Conservation (phyloP, 2,113 vertebrate genomes). For the Gopherus flavomarginatus region DNA sequence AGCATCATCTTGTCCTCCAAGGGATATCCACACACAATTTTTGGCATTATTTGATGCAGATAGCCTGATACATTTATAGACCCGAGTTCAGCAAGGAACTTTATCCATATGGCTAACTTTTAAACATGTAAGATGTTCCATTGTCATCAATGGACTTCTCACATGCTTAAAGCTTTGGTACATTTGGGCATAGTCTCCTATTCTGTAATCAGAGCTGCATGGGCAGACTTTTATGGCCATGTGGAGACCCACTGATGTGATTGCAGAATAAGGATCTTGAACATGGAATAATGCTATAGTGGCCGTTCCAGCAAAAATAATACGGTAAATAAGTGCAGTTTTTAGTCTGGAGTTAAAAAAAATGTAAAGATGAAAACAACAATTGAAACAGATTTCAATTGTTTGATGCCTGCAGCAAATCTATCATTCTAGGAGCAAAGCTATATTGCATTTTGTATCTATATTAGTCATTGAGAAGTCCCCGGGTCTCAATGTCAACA, state of each 20-base stretch:
- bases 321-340: neutral
- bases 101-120: neutral
- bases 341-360: rapidly evolving
- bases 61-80: neutral
- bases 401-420: neutral
- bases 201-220: neutral
- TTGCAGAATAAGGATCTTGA: neutral
- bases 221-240: neutral
- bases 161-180: neutral
- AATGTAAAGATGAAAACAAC: neutral
- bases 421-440: neutral
- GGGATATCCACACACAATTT: neutral
- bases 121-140: neutral
- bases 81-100: neutral
- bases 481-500: neutral
- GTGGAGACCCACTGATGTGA: neutral
- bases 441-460: neutral
- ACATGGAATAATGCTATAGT: neutral
- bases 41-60: neutral
- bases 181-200: neutral
- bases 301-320: neutral
- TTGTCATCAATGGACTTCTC: neutral
- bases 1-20: neutral
- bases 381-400: neutral
- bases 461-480: neutral